Percentiles rank a stretch among this genome's conserved stretches.
phyloP scores from a whole-genome alignment of 1,140 invertebrate genomes.

The Matsumurasca onukii region DNA sequence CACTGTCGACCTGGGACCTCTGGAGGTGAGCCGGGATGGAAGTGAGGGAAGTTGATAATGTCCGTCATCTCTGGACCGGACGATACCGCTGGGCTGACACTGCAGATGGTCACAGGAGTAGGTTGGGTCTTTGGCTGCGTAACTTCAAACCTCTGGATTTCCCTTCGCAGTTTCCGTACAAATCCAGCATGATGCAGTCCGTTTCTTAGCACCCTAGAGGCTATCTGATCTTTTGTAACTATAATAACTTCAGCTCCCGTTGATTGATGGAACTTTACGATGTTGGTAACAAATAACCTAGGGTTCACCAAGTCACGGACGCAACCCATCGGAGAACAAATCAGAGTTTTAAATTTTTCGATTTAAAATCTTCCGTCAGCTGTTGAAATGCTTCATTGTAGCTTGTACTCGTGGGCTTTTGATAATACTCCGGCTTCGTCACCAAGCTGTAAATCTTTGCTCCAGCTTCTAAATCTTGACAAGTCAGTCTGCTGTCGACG shows the following conservation, averaged over 20 bases:
- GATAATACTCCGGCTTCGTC: background rate
- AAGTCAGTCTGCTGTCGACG: background rate
- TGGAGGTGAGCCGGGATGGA: no score
- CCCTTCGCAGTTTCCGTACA: no score
- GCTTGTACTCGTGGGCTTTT: background rate
- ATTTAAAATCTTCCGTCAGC: background rate
- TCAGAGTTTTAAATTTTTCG: background rate
- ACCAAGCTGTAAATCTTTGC: background rate
- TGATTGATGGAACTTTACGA: background rate
- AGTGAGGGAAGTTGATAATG: no score
- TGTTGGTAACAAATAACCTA: background rate
- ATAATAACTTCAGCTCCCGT: background rate
- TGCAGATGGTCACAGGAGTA: no score
- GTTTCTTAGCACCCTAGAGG: background rate
- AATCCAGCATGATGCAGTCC: background rate
- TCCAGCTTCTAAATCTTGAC: background rate
- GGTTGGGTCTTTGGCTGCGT: no score
- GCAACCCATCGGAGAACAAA: conserved; percentile 3
- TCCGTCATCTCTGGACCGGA: no score
- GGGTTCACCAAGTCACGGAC: background rate
- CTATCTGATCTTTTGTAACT: background rate
- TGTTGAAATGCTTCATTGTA: background rate
- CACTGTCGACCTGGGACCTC: no score
- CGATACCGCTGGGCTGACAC: no score
- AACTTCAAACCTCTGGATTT: no score